These are phyloP conservation scores for Caenorhabditis plicata DNA, from an alignment of 2,888 invertebrate species.

Conservation along the genomic window DNA sequence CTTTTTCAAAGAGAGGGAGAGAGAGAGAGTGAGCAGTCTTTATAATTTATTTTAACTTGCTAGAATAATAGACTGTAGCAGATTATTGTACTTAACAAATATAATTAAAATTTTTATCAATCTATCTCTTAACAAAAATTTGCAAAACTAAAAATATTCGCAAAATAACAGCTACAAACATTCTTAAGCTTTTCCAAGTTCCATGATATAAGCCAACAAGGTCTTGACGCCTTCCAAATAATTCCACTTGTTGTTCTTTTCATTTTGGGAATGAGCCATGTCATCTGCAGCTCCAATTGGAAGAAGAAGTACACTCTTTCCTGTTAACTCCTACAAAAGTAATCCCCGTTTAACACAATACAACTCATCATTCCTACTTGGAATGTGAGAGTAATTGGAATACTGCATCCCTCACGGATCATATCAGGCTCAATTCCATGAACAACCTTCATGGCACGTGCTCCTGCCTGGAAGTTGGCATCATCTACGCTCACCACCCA, in stretches of 20 bases:
- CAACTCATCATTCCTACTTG: constrained; percentile 24
- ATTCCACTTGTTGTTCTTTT: constrained; percentile 78
- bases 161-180: constrained; percentile 6
- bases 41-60: too few relatives aligned
- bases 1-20: too few relatives aligned
- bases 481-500: constrained; percentile 92
- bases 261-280: constrained; percentile 97
- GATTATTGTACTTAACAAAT: too few relatives aligned
- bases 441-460: constrained; percentile 71
- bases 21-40: too few relatives aligned
- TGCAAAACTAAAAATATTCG: neutral
- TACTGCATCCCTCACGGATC: constrained; percentile 94
- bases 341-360: neutral
- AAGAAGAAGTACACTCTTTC: constrained; percentile 87
- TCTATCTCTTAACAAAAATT: too few relatives aligned
- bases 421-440: constrained; percentile 88
- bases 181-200: constrained; percentile 42
- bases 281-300: constrained; percentile 95
- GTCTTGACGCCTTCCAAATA: constrained; percentile 63
- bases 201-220: constrained; percentile 58
- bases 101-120: too few relatives aligned
- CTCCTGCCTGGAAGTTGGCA: constrained; percentile 86
- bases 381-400: constrained; percentile 91
- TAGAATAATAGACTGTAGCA: too few relatives aligned
- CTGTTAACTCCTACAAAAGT: constrained; percentile 64